Percentiles rank a stretch among this genome's conserved stretches.
These are phyloP conservation scores for Aphyosemion australe DNA, from an alignment of 2,113 vertebrate species.

Conservation along the genomic window DNA sequence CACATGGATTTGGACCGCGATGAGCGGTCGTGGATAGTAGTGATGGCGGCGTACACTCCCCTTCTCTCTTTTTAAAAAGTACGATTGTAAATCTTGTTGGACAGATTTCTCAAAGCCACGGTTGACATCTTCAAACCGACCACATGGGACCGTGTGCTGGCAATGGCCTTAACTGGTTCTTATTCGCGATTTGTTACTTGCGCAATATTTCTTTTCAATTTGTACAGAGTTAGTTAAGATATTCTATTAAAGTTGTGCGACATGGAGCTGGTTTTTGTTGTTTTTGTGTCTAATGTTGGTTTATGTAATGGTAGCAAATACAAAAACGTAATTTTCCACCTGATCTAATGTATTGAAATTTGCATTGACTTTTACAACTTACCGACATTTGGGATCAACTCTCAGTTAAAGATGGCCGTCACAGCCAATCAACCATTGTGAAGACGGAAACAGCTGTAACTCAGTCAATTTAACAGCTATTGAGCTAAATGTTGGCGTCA, in stretches of 20 bases:
- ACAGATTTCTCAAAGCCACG: conserved; percentile 67
- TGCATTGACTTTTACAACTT: too few relatives aligned
- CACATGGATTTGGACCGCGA: conserved; percentile 34
- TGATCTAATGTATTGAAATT: too few relatives aligned
- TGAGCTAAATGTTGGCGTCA: too few relatives aligned
- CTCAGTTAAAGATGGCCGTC: too few relatives aligned
- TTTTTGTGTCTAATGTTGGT: background rate
- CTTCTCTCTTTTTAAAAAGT: conserved; percentile 44
- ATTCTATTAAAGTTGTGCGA: conserved; percentile 99
- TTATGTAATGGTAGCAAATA: too few relatives aligned
- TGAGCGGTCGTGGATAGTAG: conserved; percentile 25
- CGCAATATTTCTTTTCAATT: conserved; percentile 94
- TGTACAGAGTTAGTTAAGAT: conserved; percentile 97
- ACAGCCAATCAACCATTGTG: too few relatives aligned
- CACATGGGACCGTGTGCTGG: conserved; percentile 83
- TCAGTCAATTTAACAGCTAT: too few relatives aligned
- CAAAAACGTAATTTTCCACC: too few relatives aligned
- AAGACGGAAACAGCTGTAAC: too few relatives aligned
- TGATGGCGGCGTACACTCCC: conserved; percentile 16
- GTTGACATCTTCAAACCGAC: conserved; percentile 77
- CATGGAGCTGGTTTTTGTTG: conserved; percentile 57
- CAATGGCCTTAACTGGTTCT: conserved; percentile 89
- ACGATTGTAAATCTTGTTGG: conserved; percentile 66
- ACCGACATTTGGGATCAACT: too few relatives aligned
- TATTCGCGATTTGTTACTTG: conserved; percentile 87